Evolutionary conservation across 2,888 invertebrate genomes (phyloP).

Genomic region (Eurytoma californica): DNA sequence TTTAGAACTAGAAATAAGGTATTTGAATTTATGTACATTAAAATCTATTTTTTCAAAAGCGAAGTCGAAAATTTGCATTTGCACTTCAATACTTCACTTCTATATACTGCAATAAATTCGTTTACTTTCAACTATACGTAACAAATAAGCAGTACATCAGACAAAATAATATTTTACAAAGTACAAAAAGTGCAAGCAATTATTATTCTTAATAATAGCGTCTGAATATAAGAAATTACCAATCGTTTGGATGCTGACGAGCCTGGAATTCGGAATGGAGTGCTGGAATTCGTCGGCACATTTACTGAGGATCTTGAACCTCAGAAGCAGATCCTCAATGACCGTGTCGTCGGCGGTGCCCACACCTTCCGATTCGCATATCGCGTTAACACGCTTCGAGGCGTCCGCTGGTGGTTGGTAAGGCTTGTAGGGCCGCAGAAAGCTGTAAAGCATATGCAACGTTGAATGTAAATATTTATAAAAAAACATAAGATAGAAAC

Average conservation of each 20-base stretch:
- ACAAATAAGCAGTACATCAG: too few relatives aligned
- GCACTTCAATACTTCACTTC: too few relatives aligned
- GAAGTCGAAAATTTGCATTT: too few relatives aligned
- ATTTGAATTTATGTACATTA: too few relatives aligned
- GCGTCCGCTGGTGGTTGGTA: constrained; percentile 85
- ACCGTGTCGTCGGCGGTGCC: constrained; percentile 71
- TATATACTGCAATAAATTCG: too few relatives aligned
- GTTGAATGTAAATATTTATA: too few relatives aligned
- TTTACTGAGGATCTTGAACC: constrained; percentile 83
- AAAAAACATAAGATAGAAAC: too few relatives aligned
- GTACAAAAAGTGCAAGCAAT: neutral
- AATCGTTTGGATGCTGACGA: constrained; percentile 85
- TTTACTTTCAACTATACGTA: too few relatives aligned
- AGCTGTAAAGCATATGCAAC: constrained; percentile 76
- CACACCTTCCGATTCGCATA: constrained; percentile 79
- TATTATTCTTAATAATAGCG: neutral
- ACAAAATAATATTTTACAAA: too few relatives aligned
- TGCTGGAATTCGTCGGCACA: constrained; percentile 86
- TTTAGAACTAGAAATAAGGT: too few relatives aligned
- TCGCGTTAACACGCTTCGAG: constrained; percentile 78
- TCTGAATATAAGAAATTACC: constrained; percentile 75
- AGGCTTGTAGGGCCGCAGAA: constrained; percentile 83
- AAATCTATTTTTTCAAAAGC: too few relatives aligned
- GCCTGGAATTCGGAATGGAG: constrained; percentile 87
- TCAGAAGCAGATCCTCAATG: constrained; percentile 73